Evolutionary conservation across 2,888 invertebrate genomes (phyloP), one percentile per base, ranked within the genome.

Genomic region (Endotricha flammealis): DNA sequence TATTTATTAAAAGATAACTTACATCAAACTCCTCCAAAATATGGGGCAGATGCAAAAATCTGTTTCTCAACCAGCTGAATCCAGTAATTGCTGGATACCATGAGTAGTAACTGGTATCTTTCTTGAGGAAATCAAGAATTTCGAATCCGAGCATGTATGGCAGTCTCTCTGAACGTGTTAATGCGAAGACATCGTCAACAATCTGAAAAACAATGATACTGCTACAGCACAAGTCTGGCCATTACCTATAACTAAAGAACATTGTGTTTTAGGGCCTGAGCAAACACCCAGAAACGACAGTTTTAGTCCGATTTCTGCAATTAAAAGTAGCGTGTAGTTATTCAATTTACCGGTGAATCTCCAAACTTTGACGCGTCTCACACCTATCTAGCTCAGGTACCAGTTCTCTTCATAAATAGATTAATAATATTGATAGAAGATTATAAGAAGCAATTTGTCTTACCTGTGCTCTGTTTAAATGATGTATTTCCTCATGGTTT

Each of bases 381-480:
- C n/a, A n/a, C n/a, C n/a, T n/a, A n/a, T n/a, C n/a, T n/a, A n/a
- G n/a, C n/a, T n/a, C n/a, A n/a, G n/a, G n/a, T n/a, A n/a, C n/a
- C n/a, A n/a, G n/a, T n/a, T n/a, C n/a, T n/a, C n/a, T n/a, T n/a
- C n/a, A n/a, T n/a, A n/a, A n/a, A n/a, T n/a, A n/a, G n/a, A n/a
- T n/a, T n/a, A n/a, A n/a, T n/a, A n/a, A n/a, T n/a, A n/a, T n/a
- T n/a, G n/a, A n/a, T n/a, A n/a, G n/a, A n/a, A n/a, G n/a, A n/a
- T n/a, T n/a, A n/a, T n/a, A n/a, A n/a, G n/a, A n/a, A n/a, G n/a
- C n/a, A n/a, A n/a, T n/a, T n/a, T 16, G 10, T 11, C 36, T 44
- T 44, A 93, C 85, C 76, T 95, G 95, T 6, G 94, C 95, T 58
- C 94, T 88, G 64, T 94, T 94, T 1, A 92, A 57, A 23, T 88